A percentile compares a stretch with the other conserved stretches of the same genome.
Conservation (phyloP, 2,797 vertebrate species). For the Morelia viridis region DNA sequence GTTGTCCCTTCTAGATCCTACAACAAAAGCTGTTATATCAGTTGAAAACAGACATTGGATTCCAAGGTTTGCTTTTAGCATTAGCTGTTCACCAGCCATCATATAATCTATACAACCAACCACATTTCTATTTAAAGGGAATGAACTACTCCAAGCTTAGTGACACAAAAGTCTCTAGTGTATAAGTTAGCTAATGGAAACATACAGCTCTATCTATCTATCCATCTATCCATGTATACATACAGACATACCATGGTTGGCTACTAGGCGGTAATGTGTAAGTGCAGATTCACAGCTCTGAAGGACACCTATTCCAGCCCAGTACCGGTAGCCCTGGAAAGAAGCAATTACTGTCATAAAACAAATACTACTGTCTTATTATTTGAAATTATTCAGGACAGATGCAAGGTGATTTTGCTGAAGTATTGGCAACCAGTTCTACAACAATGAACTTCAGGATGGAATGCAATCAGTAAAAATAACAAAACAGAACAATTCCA, state of each 20-base stretch:
- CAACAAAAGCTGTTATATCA: background rate
- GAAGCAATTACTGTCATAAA: slow-evolving; percentile 1
- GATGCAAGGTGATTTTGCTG: background rate
- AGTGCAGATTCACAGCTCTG: slow-evolving; percentile 97
- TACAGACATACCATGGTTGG: slow-evolving; percentile 86
- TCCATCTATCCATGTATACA: background rate
- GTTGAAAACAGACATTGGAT: background rate
- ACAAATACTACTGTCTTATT: background rate
- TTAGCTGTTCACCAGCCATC: background rate
- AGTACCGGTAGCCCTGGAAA: slow-evolving; percentile 93
- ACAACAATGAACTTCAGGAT: background rate
- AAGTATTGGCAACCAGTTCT: background rate
- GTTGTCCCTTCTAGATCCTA: background rate
- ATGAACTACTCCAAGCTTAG: background rate
- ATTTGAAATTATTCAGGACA: background rate
- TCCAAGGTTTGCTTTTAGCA: background rate
- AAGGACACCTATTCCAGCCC: slow-evolving; percentile 95
- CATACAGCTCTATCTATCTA: background rate
- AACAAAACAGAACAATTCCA: background rate
- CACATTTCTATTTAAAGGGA: background rate
- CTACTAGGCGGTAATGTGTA: slow-evolving; percentile 94
- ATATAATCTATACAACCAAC: background rate
- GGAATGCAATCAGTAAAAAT: background rate
- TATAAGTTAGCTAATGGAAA: background rate
- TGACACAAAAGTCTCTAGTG: background rate